Conservation (phyloP, 92 coral and sea anemone species). For the Epizoanthus stellaris region DNA sequence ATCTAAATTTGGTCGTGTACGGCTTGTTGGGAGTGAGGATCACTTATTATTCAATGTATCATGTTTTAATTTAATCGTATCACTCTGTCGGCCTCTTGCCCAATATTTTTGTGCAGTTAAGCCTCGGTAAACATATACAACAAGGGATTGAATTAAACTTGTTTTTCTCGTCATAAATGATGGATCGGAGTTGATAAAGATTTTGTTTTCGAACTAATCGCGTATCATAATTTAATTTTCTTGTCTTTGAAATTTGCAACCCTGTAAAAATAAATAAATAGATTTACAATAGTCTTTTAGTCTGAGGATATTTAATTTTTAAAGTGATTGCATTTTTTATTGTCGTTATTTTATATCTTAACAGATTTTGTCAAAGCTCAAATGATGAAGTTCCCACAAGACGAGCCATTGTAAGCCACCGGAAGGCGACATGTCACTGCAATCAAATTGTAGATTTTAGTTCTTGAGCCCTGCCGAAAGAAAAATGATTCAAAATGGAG, state of each 20-base stretch:
- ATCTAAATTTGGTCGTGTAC: background rate
- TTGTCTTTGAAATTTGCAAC: conserved; percentile 9
- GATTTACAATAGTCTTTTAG: background rate
- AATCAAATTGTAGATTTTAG: background rate
- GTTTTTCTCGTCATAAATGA: conserved; percentile 34
- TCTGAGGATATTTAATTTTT: background rate
- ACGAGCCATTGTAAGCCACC: conserved; percentile 7
- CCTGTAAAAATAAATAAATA: conserved; percentile 4
- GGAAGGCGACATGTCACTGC: background rate
- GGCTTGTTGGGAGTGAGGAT: background rate
- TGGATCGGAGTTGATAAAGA: conserved; percentile 24
- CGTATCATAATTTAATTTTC: conserved; percentile 30
- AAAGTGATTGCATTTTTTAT: background rate
- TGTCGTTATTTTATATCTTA: background rate
- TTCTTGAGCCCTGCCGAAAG: background rate
- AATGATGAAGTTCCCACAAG: background rate
- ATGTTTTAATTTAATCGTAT: conserved; percentile 28
- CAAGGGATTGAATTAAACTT: conserved; percentile 36
- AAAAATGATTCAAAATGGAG: background rate
- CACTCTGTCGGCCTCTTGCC: conserved; percentile 13
- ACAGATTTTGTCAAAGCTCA: background rate
- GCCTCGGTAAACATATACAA: conserved; percentile 26
- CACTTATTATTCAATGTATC: conserved; percentile 2
- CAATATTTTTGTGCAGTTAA: conserved; percentile 27
- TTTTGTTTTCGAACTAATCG: conserved; percentile 34